Conservation (phyloP, 2,113 vertebrate species). For the Potamarius usumacintae region DNA sequence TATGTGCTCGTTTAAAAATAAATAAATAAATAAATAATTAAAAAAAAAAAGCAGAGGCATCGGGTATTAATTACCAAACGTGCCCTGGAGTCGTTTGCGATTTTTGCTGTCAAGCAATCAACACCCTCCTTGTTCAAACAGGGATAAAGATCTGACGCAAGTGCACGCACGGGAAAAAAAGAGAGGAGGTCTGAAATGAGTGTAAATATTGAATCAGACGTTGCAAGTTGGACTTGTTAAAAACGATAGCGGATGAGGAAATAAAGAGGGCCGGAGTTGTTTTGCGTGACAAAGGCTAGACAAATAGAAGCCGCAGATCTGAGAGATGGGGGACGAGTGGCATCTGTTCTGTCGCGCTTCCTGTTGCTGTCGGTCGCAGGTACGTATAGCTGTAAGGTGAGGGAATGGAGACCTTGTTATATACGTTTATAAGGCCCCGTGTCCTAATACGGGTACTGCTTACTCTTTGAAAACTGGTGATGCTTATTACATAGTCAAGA, state of each 20-base stretch:
- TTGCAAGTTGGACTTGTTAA: conserved; percentile 46
- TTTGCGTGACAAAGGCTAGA: conserved; percentile 54
- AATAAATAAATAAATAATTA: conserved; percentile 68
- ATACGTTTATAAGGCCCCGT: neutral
- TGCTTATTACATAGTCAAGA: neutral
- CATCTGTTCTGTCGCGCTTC: conserved; percentile 58
- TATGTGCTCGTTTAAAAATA: conserved; percentile 85
- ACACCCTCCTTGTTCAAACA: conserved; percentile 67
- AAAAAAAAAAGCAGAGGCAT: conserved; percentile 47
- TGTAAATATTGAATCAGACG: conserved; percentile 68
- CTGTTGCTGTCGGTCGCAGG: conserved; percentile 54
- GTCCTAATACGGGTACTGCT: neutral
- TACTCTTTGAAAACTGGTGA: neutral
- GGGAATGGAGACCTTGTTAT: neutral
- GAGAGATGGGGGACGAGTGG: neutral
- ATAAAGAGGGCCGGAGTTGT: conserved; percentile 47
- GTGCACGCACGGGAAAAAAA: conserved; percentile 7
- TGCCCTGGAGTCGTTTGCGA: conserved; percentile 71
- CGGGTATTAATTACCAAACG: conserved; percentile 71
- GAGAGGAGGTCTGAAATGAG: conserved; percentile 56
- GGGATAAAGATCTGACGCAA: conserved; percentile 63
- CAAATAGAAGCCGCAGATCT: conserved; percentile 41
- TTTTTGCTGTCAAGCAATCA: conserved; percentile 73
- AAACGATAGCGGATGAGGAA: conserved; percentile 43
- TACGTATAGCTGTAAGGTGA: neutral